Conservation (phyloP, 2,113 vertebrate species). For the Cottus gobio region DNA sequence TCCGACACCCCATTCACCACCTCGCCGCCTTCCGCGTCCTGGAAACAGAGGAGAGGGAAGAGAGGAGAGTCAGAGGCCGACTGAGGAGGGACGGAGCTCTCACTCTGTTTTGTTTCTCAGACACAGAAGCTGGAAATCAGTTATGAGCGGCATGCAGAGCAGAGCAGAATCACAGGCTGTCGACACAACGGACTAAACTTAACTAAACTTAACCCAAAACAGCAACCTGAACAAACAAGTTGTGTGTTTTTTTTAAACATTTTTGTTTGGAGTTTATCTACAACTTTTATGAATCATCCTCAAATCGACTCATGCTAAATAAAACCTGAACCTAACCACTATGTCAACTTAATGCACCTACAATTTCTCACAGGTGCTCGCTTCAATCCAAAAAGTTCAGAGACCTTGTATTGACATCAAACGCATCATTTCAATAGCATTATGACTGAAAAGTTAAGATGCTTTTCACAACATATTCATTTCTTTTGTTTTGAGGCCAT, state of each 20-base stretch:
- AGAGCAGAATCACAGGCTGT: slow-evolving; percentile 48
- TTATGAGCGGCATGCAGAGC: slow-evolving; percentile 67
- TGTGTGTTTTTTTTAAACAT: no score
- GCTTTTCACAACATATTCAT: not conserved
- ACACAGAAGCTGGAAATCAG: slow-evolving; percentile 47
- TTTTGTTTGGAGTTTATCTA: no score
- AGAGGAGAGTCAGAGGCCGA: slow-evolving; percentile 16
- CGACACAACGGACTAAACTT: not conserved
- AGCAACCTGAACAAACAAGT: no score
- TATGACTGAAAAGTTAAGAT: not conserved
- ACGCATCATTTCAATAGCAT: not conserved
- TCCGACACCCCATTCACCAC: slow-evolving; percentile 94
- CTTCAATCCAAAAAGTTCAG: not conserved
- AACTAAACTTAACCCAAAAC: no score
- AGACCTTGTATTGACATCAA: no score
- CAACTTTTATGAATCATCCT: not conserved
- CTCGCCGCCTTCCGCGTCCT: slow-evolving; percentile 87
- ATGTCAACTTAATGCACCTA: not conserved
- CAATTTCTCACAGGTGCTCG: no score
- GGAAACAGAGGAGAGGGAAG: slow-evolving; percentile 51
- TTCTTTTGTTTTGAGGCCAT: no score
- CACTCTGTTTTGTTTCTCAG: not conserved
- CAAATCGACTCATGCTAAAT: not conserved
- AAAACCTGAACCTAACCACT: not conserved
- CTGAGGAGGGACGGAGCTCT: accelerated